Percentiles rank a stretch among this genome's conserved stretches.
Evolutionary conservation across 2,797 vertebrate species (phyloP).

Genomic region (Malurus leucopterus): DNA sequence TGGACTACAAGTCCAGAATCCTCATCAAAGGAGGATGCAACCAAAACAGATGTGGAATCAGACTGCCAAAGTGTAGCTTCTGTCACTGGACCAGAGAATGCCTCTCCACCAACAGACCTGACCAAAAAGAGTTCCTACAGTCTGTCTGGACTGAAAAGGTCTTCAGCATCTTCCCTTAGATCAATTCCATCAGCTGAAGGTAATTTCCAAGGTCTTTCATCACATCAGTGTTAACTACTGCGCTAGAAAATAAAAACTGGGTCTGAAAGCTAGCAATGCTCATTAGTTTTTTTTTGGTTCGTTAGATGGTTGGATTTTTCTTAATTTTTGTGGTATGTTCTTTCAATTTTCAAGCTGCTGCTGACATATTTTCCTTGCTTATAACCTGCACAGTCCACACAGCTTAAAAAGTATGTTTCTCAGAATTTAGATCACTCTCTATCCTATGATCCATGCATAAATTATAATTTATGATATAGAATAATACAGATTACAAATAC

Average conservation of each 20-base stretch:
- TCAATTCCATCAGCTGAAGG: slow-evolving; percentile 87
- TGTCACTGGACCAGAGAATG: slow-evolving; percentile 69
- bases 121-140: slow-evolving; percentile 80
- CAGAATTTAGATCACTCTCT: not conserved
- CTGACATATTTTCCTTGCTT: not conserved
- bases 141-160: slow-evolving; percentile 72
- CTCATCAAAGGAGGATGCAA: slow-evolving; percentile 86
- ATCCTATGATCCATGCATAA: accelerated
- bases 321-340: not conserved
- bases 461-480: not conserved
- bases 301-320: not conserved
- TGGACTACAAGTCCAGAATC: slow-evolving; percentile 88
- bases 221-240: not conserved
- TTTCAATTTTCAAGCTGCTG: not conserved
- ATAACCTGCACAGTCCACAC: not conserved
- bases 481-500: not conserved
- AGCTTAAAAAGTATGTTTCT: not conserved
- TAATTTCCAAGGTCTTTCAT: slow-evolving; percentile 20
- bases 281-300: not conserved
- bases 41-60: slow-evolving; percentile 86
- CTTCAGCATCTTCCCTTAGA: slow-evolving; percentile 86
- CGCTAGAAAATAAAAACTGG: not conserved
- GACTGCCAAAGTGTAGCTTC: slow-evolving; percentile 84
- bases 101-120: slow-evolving; percentile 70
- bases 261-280: not conserved